Conservation (phyloP, 2,888 invertebrate genomes). For the Apamea monoglypha region DNA sequence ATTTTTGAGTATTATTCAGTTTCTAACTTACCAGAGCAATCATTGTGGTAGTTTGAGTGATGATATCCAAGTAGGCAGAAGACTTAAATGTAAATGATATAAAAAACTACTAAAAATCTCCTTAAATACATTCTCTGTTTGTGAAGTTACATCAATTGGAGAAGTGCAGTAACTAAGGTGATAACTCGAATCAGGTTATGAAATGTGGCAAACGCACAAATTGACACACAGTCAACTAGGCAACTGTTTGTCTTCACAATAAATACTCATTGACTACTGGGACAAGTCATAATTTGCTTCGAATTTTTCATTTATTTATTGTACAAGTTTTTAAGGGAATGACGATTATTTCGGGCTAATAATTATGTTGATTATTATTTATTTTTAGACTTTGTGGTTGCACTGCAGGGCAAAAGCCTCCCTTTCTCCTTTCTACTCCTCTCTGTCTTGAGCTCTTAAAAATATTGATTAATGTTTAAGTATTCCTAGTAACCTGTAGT, state of each 20-base stretch:
- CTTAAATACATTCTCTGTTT: slow-evolving; percentile 86
- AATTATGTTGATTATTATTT: not conserved
- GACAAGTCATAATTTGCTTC: slow-evolving; percentile 2
- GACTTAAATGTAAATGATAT: slow-evolving; percentile 72
- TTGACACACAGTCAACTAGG: slow-evolving; percentile 63
- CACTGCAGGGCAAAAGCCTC: no score
- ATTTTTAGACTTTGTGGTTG: no score
- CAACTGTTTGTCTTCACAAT: slow-evolving; percentile 45
- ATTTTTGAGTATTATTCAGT: not conserved
- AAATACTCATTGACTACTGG: slow-evolving; percentile 38
- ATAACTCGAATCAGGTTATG: slow-evolving; percentile 82
- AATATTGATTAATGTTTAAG: not conserved
- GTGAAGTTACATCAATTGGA: slow-evolving; percentile 80
- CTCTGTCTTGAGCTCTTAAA: no score
- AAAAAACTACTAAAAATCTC: slow-evolving; percentile 64
- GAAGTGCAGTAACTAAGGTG: slow-evolving; percentile 80
- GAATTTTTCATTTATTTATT: not conserved
- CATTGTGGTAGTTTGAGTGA: slow-evolving; percentile 71
- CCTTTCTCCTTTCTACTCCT: no score
- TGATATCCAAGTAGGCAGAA: slow-evolving; percentile 50
- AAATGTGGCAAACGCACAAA: slow-evolving; percentile 70
- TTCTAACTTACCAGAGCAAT: slow-evolving; percentile 79
- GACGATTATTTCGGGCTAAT: not conserved
- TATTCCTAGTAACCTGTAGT: not conserved
- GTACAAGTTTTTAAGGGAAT: not conserved